phyloP scores from a whole-genome alignment of 2,888 invertebrate genomes.

The Oscheius sp. region DNA sequence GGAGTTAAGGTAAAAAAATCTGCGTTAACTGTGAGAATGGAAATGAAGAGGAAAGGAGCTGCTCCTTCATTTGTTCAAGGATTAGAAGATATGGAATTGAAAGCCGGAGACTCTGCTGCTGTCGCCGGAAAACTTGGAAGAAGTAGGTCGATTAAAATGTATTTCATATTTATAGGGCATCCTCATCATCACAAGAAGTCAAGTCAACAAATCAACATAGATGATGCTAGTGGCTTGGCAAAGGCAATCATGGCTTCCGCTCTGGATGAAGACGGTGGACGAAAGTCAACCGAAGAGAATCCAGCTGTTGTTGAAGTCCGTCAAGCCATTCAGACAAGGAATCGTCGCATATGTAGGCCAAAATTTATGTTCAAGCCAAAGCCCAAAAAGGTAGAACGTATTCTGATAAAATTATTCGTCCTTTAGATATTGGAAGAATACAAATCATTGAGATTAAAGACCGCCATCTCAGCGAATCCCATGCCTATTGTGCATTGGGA shows the following conservation, averaged over 20 bases:
- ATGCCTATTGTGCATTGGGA: constrained; percentile 65
- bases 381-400: constrained; percentile 48
- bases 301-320: constrained; percentile 65
- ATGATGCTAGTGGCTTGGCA: constrained; percentile 25
- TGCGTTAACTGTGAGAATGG: constrained; percentile 45
- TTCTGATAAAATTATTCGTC: not conserved
- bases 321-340: constrained; percentile 57
- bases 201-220: not conserved
- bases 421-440: constrained; percentile 61
- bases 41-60: constrained; percentile 52
- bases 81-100: constrained; percentile 67
- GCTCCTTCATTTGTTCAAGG: constrained; percentile 67
- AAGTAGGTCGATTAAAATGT: constrained; percentile 31
- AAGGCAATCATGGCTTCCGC: constrained; percentile 20
- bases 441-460: constrained; percentile 68
- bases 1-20: constrained; percentile 38
- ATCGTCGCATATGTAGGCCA: constrained; percentile 59
- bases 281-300: constrained; percentile 25
- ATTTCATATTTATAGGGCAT: constrained; percentile 11
- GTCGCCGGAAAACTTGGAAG: constrained; percentile 65
- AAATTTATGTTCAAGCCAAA: constrained; percentile 68
- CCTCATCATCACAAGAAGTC: constrained; percentile 19
- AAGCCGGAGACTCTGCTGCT: constrained; percentile 66
- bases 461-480: constrained; percentile 69
- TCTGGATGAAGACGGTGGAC: constrained; percentile 26